Evolutionary conservation across 2,888 invertebrate genomes (phyloP), one percentile per base, ranked within the genome.

Genomic region (Hirudinaria manillensis): DNA sequence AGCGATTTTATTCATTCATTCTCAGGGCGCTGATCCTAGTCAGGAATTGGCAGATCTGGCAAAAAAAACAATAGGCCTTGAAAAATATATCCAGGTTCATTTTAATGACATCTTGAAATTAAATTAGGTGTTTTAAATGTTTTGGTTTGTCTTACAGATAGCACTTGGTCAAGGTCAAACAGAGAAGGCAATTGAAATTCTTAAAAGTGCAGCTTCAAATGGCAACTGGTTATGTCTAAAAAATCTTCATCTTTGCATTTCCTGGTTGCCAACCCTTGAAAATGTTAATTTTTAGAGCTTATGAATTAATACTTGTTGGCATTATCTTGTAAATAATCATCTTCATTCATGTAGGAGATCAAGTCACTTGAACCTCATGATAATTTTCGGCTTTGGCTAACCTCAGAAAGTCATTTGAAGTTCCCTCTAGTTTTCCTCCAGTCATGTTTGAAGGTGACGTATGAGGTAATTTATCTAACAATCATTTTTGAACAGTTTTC

Each of bases 21-120:
- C 93, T 74, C 90, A 93, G 34, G 97, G 96, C 56, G 91, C 92
- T 55, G 97, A 98, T 88, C 96, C 95, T 29, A 91, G 94, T 0
- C 89, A 89, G 32, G 93, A 94, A 84, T 87, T 94, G 16, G 87
- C 89, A 76, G 89, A 90, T 70, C 85, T 92, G 61, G 91, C 91
- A 0, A 82, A 86, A 19, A 87, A 84, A 36, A 83, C 83, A 0
- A 83, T 88, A 27, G 88, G 87, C 13, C 79, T 85, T 77, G 86
- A 83, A 81, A 88, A 85, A 86, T 90, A 86, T 82, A 86, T 84
- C 77, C 90, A 91, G 86, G 89, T 89, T 82, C 79, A 29, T 3
- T 45, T 68, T 10, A 13, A 29, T 34, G 24, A 4, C 67, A 29
- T 32, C 13, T 7, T 68, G 7, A 68, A 34, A 34, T n/a, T 13